Evolutionary conservation across 1,140 invertebrate genomes (phyloP), one percentile per base, ranked within the genome.

Genomic region (Orchesella cincta): DNA sequence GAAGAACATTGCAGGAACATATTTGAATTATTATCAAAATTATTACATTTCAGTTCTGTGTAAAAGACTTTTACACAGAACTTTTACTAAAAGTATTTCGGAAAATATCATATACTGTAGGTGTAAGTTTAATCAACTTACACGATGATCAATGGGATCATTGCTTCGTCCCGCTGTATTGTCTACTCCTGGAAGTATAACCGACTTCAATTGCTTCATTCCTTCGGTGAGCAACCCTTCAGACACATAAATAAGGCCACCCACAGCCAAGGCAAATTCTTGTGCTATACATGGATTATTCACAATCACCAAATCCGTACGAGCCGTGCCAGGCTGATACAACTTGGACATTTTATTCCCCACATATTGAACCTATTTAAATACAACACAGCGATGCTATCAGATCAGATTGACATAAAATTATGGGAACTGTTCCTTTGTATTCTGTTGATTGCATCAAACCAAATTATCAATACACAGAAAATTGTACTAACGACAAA

Each of bases 191-290:
- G 62, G 62, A 5, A 67, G 29, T 2, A 12, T 12, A 3, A 67
- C 62, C 31, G 29, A 31, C 31, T 33, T 33, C 5, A 67, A 5
- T 12, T 67, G 3, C 26, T 14, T 29, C 23, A 29, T 12, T 29
- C 62, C 62, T 12, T 67, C 12, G 26, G 8, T 14, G 1, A 67
- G 31, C 3, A 67, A 29, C 23, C 33, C 33, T 23, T 67, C 62
- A 1, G 31, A 26, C 5, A 67, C 14, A 23, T 67, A 67, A 1
- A 67, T 5, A 12, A 29, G 14, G 3, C 62, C 62, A 5, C 62
- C 62, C 1, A 67, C 31, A 16, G 62, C 26, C 1, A 67, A 12
- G 2, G 36, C 71, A 73, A 73, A 73, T 26, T 73, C 71, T n/a
- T 36, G 34, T 1, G 35, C 71, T 2, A 73, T 14, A 31, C 71